Percentiles rank a stretch among this genome's conserved stretches.
These are phyloP conservation scores for Meganola albula DNA, from an alignment of 2,888 invertebrate genomes.

Conservation along the genomic window DNA sequence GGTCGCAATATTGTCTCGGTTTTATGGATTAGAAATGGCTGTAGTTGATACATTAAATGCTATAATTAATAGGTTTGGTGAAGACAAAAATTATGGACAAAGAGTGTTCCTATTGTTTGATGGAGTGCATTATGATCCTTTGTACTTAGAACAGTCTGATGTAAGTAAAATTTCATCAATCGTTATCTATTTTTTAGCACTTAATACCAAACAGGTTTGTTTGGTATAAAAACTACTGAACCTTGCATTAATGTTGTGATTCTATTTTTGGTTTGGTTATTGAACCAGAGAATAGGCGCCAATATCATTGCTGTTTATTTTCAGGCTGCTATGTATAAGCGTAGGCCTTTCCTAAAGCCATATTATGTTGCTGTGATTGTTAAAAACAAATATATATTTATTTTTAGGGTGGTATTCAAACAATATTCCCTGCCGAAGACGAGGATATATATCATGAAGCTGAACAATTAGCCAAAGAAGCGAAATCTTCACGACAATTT, in stretches of 20 bases:
- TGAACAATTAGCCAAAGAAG: slow-evolving; percentile 90
- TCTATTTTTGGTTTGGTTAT: too few relatives aligned
- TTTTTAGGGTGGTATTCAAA: slow-evolving; percentile 83
- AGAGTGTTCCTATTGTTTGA: slow-evolving; percentile 94
- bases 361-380: too few relatives aligned
- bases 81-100: slow-evolving; percentile 90
- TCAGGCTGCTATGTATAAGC: too few relatives aligned
- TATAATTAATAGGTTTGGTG: slow-evolving; percentile 94
- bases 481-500: slow-evolving; percentile 91
- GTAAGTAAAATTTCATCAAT: slow-evolving; percentile 74
- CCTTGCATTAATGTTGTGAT: too few relatives aligned
- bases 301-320: too few relatives aligned
- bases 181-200: too few relatives aligned
- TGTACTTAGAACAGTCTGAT: slow-evolving; percentile 89
- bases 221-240: too few relatives aligned
- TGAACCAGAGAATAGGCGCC: too few relatives aligned
- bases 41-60: slow-evolving; percentile 95
- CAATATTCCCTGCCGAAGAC: slow-evolving; percentile 88
- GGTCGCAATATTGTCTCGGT: slow-evolving; percentile 89
- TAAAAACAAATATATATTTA: too few relatives aligned
- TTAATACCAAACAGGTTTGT: too few relatives aligned
- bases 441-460: slow-evolving; percentile 86
- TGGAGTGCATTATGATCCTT: slow-evolving; percentile 97
- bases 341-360: too few relatives aligned
- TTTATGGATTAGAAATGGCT: slow-evolving; percentile 93